Base-by-base conservation (phyloP, 2,888 invertebrate genomes). In the Trilocha varians region DNA sequence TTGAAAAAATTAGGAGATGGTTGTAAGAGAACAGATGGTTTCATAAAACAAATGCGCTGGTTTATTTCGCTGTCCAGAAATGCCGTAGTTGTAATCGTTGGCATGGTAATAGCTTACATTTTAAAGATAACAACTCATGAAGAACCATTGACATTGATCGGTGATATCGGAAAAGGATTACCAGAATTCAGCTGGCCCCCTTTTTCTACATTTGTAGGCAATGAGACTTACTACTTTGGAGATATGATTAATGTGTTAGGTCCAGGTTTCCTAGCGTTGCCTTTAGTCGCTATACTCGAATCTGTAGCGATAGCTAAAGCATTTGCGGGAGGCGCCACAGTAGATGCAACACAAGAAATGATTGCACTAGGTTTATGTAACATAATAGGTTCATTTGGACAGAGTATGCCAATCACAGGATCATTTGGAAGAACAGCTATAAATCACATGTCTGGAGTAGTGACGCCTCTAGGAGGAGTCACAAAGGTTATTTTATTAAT, bases 331-430 rank as follows among this genome's bases (percentile, higher is more conserved):
- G 94, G 93, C 4, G 90, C 89, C 61, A 87, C 90, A 9, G 84
- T 97, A 33, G 93, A 97, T 65, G 94, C 96, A 0, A 95, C 94
- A 16, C 97, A 97, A 80, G 97, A 98, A 79, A 91, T 98, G 89
- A 85, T 97, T 42, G 95, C 97, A 0, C 78, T 97, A 34, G 95
- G 95, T n/a, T 57, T 93, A 1, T 91, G 93, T 55, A 97, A 97
- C 66, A 80, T 97, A 13, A 65, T 93, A 41, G 93, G 95, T 36
- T 92, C 94, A 16, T 96, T 96, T 69, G 90, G 94, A 4, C 88
- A 89, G 17, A 94, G 97, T 13, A 95, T 97, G 91, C 96, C 97
- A 0, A 89, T 93, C 0, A 92, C 94, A 15, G 96, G 94, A 39
- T 94, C 94, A 2, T 95, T 95, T 71, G 93, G 94, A 0, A 88